Percentiles rank a stretch among this genome's conserved stretches.
Conservation (phyloP, 2,888 invertebrate genomes). For the Amaurobius ferox region DNA sequence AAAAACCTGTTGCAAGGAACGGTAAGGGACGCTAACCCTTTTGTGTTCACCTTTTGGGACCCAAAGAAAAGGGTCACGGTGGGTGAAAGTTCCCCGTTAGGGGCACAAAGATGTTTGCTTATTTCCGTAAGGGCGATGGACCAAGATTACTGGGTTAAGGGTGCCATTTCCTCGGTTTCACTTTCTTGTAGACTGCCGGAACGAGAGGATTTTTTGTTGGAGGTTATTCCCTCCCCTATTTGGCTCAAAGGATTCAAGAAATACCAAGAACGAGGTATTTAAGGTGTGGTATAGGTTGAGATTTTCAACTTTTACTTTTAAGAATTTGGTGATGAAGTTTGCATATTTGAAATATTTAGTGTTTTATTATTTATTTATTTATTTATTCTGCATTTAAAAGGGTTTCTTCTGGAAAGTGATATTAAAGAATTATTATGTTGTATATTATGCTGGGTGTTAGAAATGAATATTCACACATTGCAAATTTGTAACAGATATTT, state of each 20-base stretch:
- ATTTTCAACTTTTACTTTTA: too few relatives aligned
- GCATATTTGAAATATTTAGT: too few relatives aligned
- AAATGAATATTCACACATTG: too few relatives aligned
- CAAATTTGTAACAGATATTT: too few relatives aligned
- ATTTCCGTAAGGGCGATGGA: conserved; percentile 46
- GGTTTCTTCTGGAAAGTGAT: too few relatives aligned
- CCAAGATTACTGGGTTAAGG: conserved; percentile 67
- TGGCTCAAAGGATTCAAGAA: neutral
- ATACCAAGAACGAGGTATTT: too few relatives aligned
- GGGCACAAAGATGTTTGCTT: conserved; percentile 14
- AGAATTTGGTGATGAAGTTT: too few relatives aligned
- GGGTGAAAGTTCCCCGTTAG: conserved; percentile 29
- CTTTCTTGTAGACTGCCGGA: neutral
- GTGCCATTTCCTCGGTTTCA: conserved; percentile 44
- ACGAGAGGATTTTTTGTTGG: neutral
- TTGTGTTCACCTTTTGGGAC: neutral
- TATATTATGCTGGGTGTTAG: too few relatives aligned
- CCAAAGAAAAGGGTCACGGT: conserved; percentile 22
- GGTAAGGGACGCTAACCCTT: conserved; percentile 8
- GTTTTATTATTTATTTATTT: too few relatives aligned
- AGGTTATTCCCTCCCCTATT: neutral
- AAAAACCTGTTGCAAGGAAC: neutral
- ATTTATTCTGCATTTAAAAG: too few relatives aligned
- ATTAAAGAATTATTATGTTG: too few relatives aligned
- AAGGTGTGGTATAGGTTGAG: too few relatives aligned